Conservation (phyloP, 2,888 invertebrate species). For the Cosmopolites sordidus region DNA sequence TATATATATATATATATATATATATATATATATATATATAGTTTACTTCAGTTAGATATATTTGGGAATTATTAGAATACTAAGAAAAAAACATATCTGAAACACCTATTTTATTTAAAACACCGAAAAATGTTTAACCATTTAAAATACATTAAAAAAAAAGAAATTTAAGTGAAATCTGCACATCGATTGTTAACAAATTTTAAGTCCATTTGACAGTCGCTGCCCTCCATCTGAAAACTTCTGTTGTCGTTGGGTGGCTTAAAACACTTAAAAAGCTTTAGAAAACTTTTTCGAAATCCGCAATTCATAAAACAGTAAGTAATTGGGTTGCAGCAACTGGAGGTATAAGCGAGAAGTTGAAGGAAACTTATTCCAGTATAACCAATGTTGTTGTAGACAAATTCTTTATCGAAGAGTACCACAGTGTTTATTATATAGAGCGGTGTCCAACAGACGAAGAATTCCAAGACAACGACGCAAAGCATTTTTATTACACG, state of each 20-base stretch:
- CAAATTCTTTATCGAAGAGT: conserved; percentile 49
- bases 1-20: too few species aligned
- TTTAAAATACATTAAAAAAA: background rate
- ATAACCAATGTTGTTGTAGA: conserved; percentile 51
- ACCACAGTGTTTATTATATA: conserved; percentile 58
- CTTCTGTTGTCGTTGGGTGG: conserved; percentile 30
- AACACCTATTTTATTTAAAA: too few species aligned
- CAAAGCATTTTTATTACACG: conserved; percentile 62
- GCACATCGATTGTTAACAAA: conserved; percentile 34
- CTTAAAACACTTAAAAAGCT: conserved; percentile 54
- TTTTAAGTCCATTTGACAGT: conserved; percentile 41
- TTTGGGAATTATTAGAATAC: too few species aligned
- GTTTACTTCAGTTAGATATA: too few species aligned
- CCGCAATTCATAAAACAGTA: conserved; percentile 67
- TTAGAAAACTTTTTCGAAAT: conserved; percentile 60
- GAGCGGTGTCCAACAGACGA: conserved; percentile 66
- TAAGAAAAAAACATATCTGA: too few species aligned
- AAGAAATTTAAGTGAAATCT: conserved; percentile 12
- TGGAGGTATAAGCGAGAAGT: conserved; percentile 57
- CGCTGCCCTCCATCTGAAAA: conserved; percentile 38
- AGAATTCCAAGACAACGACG: conserved; percentile 65
- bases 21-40: too few species aligned
- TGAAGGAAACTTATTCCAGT: conserved; percentile 55
- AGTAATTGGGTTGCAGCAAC: conserved; percentile 65
- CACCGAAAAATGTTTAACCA: too few species aligned